Percentiles rank a stretch among this genome's conserved stretches.
phyloP scores from a whole-genome alignment of 2,888 invertebrate species.

The Ennomos fuscantarius region DNA sequence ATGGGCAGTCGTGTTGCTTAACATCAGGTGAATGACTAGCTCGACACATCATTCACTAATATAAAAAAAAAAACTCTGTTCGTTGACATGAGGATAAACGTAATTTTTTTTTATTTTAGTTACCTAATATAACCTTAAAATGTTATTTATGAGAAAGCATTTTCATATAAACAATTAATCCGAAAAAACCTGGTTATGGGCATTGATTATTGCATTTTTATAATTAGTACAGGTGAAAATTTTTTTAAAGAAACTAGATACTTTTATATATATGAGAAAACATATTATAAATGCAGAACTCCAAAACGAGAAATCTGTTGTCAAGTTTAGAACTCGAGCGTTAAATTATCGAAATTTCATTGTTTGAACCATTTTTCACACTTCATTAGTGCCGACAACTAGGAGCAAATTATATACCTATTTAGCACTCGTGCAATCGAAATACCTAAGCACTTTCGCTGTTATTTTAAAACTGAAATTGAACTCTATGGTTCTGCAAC shows the following conservation, averaged over 20 bases:
- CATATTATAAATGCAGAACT: constrained; percentile 2
- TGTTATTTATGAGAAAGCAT: no score
- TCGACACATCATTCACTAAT: no score
- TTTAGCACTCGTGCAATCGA: constrained; percentile 34
- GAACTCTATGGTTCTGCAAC: constrained; percentile 12
- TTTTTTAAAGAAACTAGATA: no score
- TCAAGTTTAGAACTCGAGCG: constrained; percentile 11
- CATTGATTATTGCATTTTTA: no score
- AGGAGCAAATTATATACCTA: constrained; percentile 33
- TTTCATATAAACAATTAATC: neutral
- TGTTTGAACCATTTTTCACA: constrained; percentile 35
- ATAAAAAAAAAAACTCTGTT: no score
- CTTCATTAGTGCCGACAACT: constrained; percentile 31
- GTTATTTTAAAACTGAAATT: constrained; percentile 12
- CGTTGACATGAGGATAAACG: no score
- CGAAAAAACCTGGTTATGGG: no score
- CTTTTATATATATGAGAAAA: constrained; percentile 6
- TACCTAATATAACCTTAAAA: no score
- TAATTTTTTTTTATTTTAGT: no score
- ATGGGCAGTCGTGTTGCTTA: no score
- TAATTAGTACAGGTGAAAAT: neutral
- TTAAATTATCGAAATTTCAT: constrained; percentile 25
- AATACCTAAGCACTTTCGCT: constrained; percentile 32
- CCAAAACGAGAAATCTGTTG: constrained; percentile 14
- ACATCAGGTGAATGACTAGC: no score